Base-by-base conservation (phyloP, 1,140 invertebrate genomes). In the Plodia interpunctella region DNA sequence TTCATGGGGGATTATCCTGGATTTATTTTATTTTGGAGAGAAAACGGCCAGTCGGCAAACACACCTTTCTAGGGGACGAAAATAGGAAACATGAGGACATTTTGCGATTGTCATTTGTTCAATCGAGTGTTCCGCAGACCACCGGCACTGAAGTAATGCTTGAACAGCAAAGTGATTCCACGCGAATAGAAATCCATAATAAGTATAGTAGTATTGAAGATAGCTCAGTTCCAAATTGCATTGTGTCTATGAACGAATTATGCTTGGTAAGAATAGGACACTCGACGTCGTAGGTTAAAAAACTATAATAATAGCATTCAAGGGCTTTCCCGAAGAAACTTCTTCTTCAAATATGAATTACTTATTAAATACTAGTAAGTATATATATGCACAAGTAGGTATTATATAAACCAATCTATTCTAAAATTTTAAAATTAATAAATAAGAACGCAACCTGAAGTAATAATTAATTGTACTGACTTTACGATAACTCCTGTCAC, bases 21-120 rank as follows among this genome's bases (percentile, higher is more conserved):
- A 53, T 53, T 51, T 51, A 51, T 51, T 21, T 53, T 53, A 53
- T 53, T 53, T 53, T 20, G 13, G 51, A 53, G 21, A 25, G 51
- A 20, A 53, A 53, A 53, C 28, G 19, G 20, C 11, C 51, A 53
- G 19, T 53, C 51, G 49, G 49, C 19, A 53, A 53, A 53, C 51
- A 51, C 49, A 53, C 51, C 19, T 53, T 53, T 53, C 51, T 44
- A 44, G 13, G n/a, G 38, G 38, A 44, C 38, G 38, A 44, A n/a
- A n/a, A n/a, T n/a, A n/a, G n/a, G n/a, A n/a, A 44, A 15, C 8
- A 5, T 44, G 1, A 17, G 9, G 9, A 44, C 15, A 44, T 44
- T 44, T 44, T 1, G n/a, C 38, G 38, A 44, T 44, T 44, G 38
- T 44, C 13, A 15, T 44, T 15, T 44, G 38, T 44, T 10, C 38